Conservation (phyloP, 2,888 invertebrate genomes). For the Masnerella sp. region DNA sequence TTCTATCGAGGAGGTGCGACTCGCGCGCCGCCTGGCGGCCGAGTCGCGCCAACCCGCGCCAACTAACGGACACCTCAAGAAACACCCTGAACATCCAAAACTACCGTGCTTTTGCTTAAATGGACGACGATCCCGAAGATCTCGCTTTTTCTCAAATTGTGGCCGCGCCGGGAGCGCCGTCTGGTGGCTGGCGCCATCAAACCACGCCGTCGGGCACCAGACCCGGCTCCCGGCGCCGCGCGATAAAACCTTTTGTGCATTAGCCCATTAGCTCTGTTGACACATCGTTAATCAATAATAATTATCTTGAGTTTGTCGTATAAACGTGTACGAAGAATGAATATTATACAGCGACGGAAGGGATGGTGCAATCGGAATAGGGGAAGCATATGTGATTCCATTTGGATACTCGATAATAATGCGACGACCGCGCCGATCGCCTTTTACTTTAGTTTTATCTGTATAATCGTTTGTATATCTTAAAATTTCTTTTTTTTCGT, state of each 20-base stretch:
- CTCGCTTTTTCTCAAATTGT: constrained; percentile 49
- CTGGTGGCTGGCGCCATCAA: no score
- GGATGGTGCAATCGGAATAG: constrained; percentile 60
- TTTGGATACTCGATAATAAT: constrained; percentile 50
- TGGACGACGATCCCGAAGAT: constrained; percentile 43
- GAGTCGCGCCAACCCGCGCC: constrained; percentile 28
- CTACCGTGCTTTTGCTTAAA: constrained; percentile 43
- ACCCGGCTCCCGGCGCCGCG: neutral
- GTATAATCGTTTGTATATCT: constrained; percentile 35
- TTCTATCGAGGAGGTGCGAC: constrained; percentile 16
- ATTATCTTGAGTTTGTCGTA: constrained; percentile 52
- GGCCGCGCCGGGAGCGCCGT: neutral
- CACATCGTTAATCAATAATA: constrained; percentile 49
- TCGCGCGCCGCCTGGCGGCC: constrained; percentile 14
- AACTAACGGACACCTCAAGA: constrained; percentile 39
- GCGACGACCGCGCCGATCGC: constrained; percentile 14
- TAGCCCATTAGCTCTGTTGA: constrained; percentile 56
- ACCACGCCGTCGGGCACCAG: no score
- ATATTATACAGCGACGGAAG: constrained; percentile 61
- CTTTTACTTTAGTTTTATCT: constrained; percentile 17
- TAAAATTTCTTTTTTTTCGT: constrained; percentile 8
- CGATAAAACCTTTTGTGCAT: constrained; percentile 46
- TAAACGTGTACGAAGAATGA: constrained; percentile 59
- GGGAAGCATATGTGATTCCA: constrained; percentile 59
- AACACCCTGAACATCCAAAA: constrained; percentile 53